Base-by-base conservation (phyloP, 2,797 vertebrate species). In the Erethizon dorsatum region DNA sequence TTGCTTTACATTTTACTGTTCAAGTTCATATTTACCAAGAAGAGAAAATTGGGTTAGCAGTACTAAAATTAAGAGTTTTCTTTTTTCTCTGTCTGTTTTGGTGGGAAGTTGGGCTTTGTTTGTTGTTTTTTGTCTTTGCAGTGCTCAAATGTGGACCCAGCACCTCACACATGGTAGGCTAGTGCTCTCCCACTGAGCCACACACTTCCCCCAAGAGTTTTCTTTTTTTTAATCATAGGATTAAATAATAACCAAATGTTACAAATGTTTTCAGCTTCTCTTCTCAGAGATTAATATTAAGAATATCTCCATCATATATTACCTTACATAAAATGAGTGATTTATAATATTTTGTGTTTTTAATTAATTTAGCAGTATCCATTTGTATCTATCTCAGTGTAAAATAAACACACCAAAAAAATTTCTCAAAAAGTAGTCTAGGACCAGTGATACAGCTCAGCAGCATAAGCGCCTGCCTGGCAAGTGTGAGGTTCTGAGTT, bases 1-100 rank as follows among this genome's bases (percentile, higher is more conserved):
- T 67, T 87, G 17, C 65, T 78, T 90, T 91, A 47, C 47, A 84
- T 93, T 96, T 96, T 92, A 88, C 93, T 92, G 93, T 92, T 92
- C 59, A 94, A 92, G 65, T n/a, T 91, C 71, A 26, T 33, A 90
- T 57, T 96, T 14, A 90, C 41, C n/a, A 96, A 96, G 54, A 89
- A 83, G 26, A 83, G 84, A 22, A 26, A 92, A 96, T 54, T 92
- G 18, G 17, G n/a, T 91, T 71, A 88, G 87, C n/a, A 90, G 15
- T 14, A 78, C 8, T 67, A 31, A 90, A 95, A 83, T 67, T 77
- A 79, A 94, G 63, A 56, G 10, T 45, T 73, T 24, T 45, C 18
- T 22, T 45, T 73, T 22, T 45, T 71, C 37, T 41, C 37, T 41
- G 57, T 61, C 26, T 61, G 63, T 65, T 63, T 65, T 33, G 31